These are phyloP conservation scores for Philypnodon macrostomus DNA, from an alignment of 2,797 vertebrate species.

Conservation along the genomic window DNA sequence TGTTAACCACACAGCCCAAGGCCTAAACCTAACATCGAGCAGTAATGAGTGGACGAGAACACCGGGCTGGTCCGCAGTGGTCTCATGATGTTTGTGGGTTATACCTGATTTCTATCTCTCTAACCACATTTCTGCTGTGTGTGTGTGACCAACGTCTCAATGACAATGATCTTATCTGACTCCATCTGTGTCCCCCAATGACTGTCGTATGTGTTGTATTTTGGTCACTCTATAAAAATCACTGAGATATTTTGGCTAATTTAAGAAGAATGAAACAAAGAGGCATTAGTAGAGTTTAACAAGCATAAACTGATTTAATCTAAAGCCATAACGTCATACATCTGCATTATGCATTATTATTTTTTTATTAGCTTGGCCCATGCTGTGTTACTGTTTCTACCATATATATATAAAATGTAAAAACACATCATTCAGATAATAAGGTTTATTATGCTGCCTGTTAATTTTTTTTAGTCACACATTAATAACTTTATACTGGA, in stretches of 20 bases:
- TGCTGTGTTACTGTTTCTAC: no score
- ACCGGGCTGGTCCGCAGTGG: slow-evolving; percentile 47
- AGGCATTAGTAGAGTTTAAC: background rate
- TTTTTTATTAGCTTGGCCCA: no score
- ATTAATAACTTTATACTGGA: no score
- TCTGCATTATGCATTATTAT: slow-evolving; percentile 2
- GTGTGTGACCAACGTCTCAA: slow-evolving; percentile 3
- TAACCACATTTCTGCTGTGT: slow-evolving; percentile 5
- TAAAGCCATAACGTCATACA: slow-evolving; percentile 5
- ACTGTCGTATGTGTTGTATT: background rate
- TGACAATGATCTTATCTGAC: slow-evolving; percentile 1
- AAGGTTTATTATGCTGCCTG: no score
- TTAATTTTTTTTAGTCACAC: no score
- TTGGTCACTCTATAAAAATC: background rate
- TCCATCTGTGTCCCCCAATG: background rate
- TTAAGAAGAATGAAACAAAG: background rate
- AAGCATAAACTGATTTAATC: background rate
- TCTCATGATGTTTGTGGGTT: slow-evolving; percentile 41
- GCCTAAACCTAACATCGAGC: slow-evolving; percentile 21
- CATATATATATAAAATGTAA: no score
- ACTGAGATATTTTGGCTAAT: background rate
- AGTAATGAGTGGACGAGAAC: slow-evolving; percentile 29
- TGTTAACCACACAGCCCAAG: slow-evolving; percentile 51
- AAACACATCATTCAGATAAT: no score
- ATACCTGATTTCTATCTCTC: slow-evolving; percentile 35